A percentile compares a stretch with the other conserved stretches of the same genome.
Conservation (phyloP, 2,113 vertebrate species). For the Pachycephala philippinensis region DNA sequence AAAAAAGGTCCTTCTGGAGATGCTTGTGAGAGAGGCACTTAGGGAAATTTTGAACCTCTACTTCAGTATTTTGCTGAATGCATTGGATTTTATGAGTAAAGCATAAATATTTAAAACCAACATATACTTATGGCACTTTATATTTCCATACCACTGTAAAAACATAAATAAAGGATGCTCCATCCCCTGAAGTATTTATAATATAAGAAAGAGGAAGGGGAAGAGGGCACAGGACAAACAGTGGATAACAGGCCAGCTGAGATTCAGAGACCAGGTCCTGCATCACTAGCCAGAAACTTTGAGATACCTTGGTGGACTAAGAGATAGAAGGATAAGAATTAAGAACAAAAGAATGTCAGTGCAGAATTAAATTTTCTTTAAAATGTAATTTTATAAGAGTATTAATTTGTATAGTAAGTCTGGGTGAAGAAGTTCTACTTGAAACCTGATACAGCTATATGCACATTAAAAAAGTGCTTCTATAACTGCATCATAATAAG, state of each 20-base stretch:
- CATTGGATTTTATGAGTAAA: neutral
- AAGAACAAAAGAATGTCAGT: neutral
- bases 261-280: neutral
- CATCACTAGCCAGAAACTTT: neutral
- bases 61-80: constrained; percentile 11
- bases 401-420: neutral
- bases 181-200: neutral
- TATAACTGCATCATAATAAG: neutral
- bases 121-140: neutral
- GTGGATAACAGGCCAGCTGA: neutral
- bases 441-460: neutral
- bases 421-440: neutral
- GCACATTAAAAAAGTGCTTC: neutral
- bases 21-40: neutral
- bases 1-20: neutral
- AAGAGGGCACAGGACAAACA: neutral
- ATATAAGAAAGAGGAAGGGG: neutral
- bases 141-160: neutral
- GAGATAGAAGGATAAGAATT: neutral
- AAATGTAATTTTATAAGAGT: neutral
- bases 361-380: neutral
- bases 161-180: constrained; percentile 21
- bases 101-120: constrained; percentile 42
- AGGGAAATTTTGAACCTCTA: neutral
- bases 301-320: neutral